These are phyloP conservation scores for Toxostoma redivivum DNA, from an alignment of 2,113 vertebrate species.

Conservation along the genomic window DNA sequence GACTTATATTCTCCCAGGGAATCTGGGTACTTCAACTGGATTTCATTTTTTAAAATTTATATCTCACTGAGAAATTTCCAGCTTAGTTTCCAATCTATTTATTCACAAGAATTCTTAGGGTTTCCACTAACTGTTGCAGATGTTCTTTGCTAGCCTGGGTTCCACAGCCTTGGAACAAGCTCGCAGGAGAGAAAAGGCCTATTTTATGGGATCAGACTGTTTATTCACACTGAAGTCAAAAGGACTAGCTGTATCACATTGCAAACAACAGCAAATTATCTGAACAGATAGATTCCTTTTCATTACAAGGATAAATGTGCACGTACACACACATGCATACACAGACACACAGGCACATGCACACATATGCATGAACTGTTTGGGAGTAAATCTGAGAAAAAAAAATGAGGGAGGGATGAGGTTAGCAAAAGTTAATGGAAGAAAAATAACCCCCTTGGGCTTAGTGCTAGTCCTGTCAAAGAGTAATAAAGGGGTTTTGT, in stretches of 20 bases:
- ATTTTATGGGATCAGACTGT: constrained; percentile 20
- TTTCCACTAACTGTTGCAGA: constrained; percentile 61
- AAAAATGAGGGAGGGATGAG: background rate
- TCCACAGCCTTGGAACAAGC: constrained; percentile 36
- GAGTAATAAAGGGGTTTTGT: constrained; percentile 42
- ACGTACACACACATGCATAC: background rate
- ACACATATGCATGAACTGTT: background rate
- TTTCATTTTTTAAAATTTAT: constrained; percentile 68
- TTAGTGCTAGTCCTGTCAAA: background rate
- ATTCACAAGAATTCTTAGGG: constrained; percentile 52
- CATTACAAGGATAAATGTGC: background rate
- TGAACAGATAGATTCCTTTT: constrained; percentile 40
- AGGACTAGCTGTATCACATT: constrained; percentile 17
- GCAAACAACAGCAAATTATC: constrained; percentile 44
- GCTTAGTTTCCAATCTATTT: constrained; percentile 59
- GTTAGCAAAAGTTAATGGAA: constrained; percentile 42
- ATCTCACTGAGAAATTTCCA: constrained; percentile 66
- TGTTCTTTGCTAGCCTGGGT: constrained; percentile 43
- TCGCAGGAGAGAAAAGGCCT: constrained; percentile 22
- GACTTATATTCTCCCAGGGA: constrained; percentile 62
- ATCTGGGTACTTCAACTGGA: constrained; percentile 58
- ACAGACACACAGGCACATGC: background rate
- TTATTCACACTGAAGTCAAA: constrained; percentile 48
- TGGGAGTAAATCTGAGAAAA: constrained; percentile 1
- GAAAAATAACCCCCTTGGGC: constrained; percentile 26